These are phyloP conservation scores for Nematopogon swammerdamellus DNA, from an alignment of 2,888 invertebrate genomes.

Conservation along the genomic window DNA sequence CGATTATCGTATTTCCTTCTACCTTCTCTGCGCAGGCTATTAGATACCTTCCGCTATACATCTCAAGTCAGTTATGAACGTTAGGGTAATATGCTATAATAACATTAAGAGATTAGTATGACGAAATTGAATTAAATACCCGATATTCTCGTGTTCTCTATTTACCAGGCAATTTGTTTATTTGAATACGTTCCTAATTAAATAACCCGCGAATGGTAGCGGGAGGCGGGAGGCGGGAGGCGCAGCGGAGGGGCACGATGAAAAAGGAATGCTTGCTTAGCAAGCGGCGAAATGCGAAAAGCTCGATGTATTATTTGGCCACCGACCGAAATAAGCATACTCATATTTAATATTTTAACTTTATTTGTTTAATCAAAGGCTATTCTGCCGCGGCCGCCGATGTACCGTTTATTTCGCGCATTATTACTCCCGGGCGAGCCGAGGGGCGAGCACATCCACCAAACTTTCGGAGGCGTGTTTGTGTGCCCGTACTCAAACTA, in stretches of 20 bases:
- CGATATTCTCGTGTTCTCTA: no score
- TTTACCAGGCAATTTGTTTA: no score
- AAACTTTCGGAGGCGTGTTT: not conserved
- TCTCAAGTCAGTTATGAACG: no score
- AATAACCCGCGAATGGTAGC: not conserved
- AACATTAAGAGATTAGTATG: no score
- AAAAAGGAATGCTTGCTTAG: not conserved
- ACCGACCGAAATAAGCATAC: not conserved
- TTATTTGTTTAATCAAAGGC: not conserved
- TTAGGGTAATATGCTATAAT: no score
- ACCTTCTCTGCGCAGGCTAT: no score
- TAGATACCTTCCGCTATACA: no score
- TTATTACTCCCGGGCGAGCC: not conserved
- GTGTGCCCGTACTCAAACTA: no score
- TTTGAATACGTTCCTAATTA: not conserved
- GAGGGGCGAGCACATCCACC: not conserved
- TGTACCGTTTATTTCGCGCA: not conserved
- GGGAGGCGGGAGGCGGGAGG: no score
- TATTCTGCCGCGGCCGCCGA: not conserved
- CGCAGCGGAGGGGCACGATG: no score
- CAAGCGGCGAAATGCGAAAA: not conserved
- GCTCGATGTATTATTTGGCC: not conserved
- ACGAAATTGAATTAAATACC: no score
- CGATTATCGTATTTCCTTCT: conserved; percentile 16
- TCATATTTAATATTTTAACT: not conserved